phyloP scores from a whole-genome alignment of 2,113 vertebrate genomes.

The Hiodon tergisus region DNA sequence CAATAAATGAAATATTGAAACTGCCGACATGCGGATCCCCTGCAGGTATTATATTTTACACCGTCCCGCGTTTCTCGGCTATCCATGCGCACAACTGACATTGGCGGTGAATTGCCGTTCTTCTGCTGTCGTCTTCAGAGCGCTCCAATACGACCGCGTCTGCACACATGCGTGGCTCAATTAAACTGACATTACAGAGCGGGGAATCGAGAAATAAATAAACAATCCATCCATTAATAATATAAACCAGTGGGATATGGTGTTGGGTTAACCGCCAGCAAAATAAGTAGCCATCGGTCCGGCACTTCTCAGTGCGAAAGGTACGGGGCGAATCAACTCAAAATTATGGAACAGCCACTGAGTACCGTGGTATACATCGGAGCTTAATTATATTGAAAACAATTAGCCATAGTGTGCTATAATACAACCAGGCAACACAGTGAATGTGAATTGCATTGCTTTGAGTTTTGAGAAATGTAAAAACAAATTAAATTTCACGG shows the following conservation, averaged over 20 bases:
- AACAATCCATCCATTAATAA: conserved; percentile 6
- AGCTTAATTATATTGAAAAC: conserved; percentile 2
- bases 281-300: conserved; percentile 12
- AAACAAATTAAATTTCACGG: no score
- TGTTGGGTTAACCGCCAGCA: not conserved
- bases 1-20: not conserved
- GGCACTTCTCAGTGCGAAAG: not conserved
- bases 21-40: not conserved
- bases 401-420: not conserved
- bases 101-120: not conserved
- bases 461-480: not conserved
- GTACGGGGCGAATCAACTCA: not conserved
- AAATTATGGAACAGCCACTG: conserved; percentile 8
- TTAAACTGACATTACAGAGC: conserved; percentile 8
- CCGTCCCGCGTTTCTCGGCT: not conserved
- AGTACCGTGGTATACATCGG: not conserved
- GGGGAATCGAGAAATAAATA: conserved; percentile 16
- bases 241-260: conserved; percentile 1
- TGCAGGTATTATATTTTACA: no score
- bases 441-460: not conserved
- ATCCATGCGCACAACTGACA: conserved; percentile 11
- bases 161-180: conserved; percentile 14
- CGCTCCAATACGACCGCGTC: not conserved
- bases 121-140: conserved; percentile 6
- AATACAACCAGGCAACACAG: not conserved